Percentiles rank a stretch among this genome's conserved stretches.
phyloP scores from a whole-genome alignment of 1,140 invertebrate genomes.

The Caenorhabditis elegans region DNA sequence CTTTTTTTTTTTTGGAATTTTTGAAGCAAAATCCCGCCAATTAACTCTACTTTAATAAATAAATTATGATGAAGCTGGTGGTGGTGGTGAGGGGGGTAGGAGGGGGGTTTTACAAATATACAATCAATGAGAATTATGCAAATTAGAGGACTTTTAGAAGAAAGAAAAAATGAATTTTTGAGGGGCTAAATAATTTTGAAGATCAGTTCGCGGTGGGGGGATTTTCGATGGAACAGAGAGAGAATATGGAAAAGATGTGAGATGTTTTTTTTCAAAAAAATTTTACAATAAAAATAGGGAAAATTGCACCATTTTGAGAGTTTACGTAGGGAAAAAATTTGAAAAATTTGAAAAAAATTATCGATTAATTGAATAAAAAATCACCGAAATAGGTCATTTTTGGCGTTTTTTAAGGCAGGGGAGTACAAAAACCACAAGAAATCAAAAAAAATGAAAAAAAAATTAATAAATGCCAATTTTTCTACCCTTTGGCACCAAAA shows the following conservation, averaged over 20 bases:
- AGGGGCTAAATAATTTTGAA: too few relatives aligned
- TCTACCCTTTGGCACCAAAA: constrained; percentile 26
- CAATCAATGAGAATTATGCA: constrained; percentile 25
- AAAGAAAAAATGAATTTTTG: too few relatives aligned
- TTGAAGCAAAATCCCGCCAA: neutral
- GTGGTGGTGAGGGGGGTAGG: too few relatives aligned
- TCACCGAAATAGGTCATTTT: constrained; percentile 21
- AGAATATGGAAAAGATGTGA: neutral
- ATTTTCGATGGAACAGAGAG: constrained; percentile 24
- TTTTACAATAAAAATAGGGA: neutral
- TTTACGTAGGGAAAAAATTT: neutral
- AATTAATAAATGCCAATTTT: constrained; percentile 22
- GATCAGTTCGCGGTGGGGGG: neutral
- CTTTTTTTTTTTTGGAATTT: neutral
- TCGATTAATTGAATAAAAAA: neutral
- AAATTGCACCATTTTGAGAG: constrained; percentile 10
- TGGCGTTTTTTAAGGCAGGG: neutral
- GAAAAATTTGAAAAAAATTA: too few relatives aligned
- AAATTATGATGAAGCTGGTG: too few relatives aligned
- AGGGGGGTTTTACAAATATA: constrained; percentile 34
- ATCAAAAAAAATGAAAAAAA: neutral
- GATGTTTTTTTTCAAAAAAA: neutral
- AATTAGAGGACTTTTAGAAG: too few relatives aligned
- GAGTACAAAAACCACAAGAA: neutral
- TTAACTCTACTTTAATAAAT: neutral